These are phyloP conservation scores for Chanos chanos DNA, from an alignment of 2,797 vertebrate species.

Conservation along the genomic window DNA sequence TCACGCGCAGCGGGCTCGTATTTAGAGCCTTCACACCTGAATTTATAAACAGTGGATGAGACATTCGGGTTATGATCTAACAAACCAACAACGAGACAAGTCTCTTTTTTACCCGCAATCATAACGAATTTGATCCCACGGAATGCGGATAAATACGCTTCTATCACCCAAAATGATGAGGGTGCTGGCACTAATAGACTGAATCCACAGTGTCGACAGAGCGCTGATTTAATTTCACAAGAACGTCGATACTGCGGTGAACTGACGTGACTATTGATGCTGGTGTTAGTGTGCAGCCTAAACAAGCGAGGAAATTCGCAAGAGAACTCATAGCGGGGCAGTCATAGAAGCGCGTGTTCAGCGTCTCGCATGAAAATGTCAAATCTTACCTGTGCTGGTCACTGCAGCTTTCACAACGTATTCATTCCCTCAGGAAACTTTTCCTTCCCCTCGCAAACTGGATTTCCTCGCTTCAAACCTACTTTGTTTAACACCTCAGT, in stretches of 20 bases:
- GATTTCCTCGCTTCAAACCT: slow-evolving; percentile 20
- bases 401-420: slow-evolving; percentile 25
- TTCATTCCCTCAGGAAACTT: slow-evolving; percentile 54
- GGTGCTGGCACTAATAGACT: slow-evolving; percentile 21
- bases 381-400: slow-evolving; percentile 47
- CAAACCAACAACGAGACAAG: too few relatives aligned
- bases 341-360: slow-evolving; percentile 4
- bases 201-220: background rate
- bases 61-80: too few relatives aligned
- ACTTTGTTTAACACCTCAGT: too few relatives aligned
- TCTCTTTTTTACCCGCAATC: too few relatives aligned
- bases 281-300: slow-evolving; percentile 1
- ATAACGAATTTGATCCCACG: too few relatives aligned
- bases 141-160: slow-evolving; percentile 14
- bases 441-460: slow-evolving; percentile 29
- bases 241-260: background rate
- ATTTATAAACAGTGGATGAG: background rate
- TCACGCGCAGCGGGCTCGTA: background rate
- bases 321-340: background rate
- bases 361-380: slow-evolving; percentile 1
- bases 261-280: background rate
- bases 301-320: slow-evolving; percentile 9
- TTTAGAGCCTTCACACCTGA: background rate
- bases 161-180: slow-evolving; percentile 14
- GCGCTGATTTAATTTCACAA: background rate